Evolutionary conservation across 2,797 vertebrate genomes (phyloP).

Genomic region (Botia kubotai): DNA sequence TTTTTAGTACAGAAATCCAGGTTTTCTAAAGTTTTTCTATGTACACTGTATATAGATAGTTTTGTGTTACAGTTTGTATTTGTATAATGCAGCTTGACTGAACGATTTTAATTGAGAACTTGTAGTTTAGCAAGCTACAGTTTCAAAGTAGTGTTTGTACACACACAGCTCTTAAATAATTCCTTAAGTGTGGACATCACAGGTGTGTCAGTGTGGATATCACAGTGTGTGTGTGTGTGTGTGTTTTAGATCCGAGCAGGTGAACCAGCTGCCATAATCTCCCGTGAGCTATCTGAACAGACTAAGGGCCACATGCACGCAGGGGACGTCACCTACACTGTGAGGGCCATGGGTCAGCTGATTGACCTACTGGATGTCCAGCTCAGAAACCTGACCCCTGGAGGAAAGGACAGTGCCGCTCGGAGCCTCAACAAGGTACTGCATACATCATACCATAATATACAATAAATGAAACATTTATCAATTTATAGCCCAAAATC

Average conservation of each 20-base stretch:
- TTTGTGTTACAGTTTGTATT: too few relatives aligned
- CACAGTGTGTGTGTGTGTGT: not conserved
- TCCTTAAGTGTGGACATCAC: not conserved
- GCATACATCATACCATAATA: too few relatives aligned
- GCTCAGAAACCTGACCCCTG: constrained; percentile 94
- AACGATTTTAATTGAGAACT: too few relatives aligned
- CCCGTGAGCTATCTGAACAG: constrained; percentile 93
- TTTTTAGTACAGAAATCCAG: too few relatives aligned
- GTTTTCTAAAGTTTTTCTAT: too few relatives aligned
- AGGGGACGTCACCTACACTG: constrained; percentile 92
- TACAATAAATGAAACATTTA: too few relatives aligned
- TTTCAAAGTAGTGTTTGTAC: too few relatives aligned
- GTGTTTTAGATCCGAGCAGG: constrained; percentile 84
- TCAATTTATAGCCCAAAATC: too few relatives aligned
- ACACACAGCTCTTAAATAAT: too few relatives aligned
- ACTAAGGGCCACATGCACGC: constrained; percentile 91
- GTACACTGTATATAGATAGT: too few relatives aligned
- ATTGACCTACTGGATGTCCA: constrained; percentile 95
- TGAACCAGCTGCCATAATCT: constrained; percentile 94
- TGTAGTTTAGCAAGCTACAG: too few relatives aligned
- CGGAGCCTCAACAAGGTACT: constrained; percentile 96
- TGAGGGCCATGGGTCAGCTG: constrained; percentile 93
- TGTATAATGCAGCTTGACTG: too few relatives aligned
- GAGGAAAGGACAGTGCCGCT: constrained; percentile 95
- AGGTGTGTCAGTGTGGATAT: not conserved